Evolutionary conservation across 2,888 invertebrate genomes (phyloP), one percentile per base, ranked within the genome.

Genomic region (Thumatha senex): DNA sequence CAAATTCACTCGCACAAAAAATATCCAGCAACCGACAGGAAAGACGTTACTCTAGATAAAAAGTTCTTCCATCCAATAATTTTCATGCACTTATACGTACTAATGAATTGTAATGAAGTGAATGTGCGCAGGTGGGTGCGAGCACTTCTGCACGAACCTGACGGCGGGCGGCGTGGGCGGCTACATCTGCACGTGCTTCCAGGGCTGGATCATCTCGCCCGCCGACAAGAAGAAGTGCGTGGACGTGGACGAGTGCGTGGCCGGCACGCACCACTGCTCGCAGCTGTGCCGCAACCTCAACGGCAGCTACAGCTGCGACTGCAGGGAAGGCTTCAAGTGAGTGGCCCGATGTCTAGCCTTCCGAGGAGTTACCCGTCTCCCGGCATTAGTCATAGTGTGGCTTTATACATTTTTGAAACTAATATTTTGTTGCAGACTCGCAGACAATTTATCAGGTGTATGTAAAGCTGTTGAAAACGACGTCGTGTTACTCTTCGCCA

Each of bases 221-320:
- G 94, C 93, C 3, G 97, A 97, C 81, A 94, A 95, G 56, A 98
- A 98, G 86, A 93, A 94, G 58, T 98, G 98, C 78, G 90, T 94
- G 58, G 99, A 99, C 81, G 93, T 98, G 12, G 95, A 99, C 84
- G 99, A 99, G 85, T 99, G 99, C 77, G 91, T 93, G 0, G 93
- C 94, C 14, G 96, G 96, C 50, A 93, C 93, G 18, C 97, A 97
- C 84, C 96, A 96, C 57, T 99, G 99, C 89, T 97, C 98, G 1
- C 99, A 99, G 76, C 90, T 96, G 34, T 99, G 99, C 77, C 93
- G 93, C 48, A 99, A 99, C 82, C 84, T 97, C 43, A 98, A 99
- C 76, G 99, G 99, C 74, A 94, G 95, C 54, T 99, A 99, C 81
- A 94, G 95, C 48, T 99, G 99, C 80, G 93, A 94, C 18, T 99